Conservation (phyloP, 2,113 vertebrate genomes). For the Ciconia maguari region DNA sequence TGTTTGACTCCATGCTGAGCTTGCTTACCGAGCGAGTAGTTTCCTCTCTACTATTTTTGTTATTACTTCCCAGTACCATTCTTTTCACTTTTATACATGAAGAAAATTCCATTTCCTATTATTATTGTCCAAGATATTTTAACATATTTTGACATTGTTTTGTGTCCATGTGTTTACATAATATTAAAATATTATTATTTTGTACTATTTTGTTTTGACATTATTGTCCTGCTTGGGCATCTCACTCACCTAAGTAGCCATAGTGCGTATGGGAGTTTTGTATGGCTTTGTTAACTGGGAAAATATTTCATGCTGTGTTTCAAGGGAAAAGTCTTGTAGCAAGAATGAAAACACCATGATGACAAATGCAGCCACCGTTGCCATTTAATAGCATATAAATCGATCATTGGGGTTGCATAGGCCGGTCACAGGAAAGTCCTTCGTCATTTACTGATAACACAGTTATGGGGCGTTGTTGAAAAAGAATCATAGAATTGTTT, state of each 20-base stretch:
- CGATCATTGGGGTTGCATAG: accelerated
- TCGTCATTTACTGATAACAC: not conserved
- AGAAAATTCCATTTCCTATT: constrained; percentile 41
- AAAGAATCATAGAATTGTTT: not conserved
- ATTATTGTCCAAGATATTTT: constrained; percentile 28
- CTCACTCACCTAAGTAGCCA: constrained; percentile 33
- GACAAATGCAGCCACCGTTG: not conserved
- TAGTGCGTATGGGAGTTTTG: not conserved
- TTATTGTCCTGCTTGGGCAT: constrained; percentile 61
- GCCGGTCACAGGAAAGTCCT: not conserved
- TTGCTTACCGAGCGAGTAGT: constrained; percentile 35
- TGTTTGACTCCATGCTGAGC: constrained; percentile 26
- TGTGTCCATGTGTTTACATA: constrained; percentile 58
- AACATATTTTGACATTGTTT: constrained; percentile 53
- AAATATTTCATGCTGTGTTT: not conserved
- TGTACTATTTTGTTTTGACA: constrained; percentile 66
- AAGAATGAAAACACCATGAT: not conserved
- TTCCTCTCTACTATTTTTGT: constrained; percentile 13
- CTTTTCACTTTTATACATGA: constrained; percentile 31
- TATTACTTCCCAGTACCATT: constrained; percentile 15
- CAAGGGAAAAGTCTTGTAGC: not conserved
- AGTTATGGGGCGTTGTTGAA: not conserved
- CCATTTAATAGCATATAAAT: not conserved
- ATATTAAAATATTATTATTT: constrained; percentile 78
- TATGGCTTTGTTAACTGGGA: not conserved